These are phyloP conservation scores for Eriocheir sinensis DNA, from an alignment of 1,140 invertebrate genomes.

Conservation along the genomic window DNA sequence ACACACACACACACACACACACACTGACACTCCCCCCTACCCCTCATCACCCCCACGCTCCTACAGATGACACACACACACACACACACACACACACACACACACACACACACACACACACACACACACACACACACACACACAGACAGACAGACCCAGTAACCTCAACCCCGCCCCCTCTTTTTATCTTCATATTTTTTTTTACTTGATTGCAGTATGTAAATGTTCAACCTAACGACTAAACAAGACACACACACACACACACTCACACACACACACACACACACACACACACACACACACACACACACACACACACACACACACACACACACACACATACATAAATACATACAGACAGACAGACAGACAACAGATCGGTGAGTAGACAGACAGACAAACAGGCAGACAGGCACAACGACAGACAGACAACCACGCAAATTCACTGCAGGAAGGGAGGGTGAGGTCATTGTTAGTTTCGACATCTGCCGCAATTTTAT, in stretches of 20 bases:
- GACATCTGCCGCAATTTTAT: neutral
- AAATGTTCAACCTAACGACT: too few species aligned
- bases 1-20: slow-evolving; percentile 28
- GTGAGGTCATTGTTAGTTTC: neutral
- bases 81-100: too few species aligned
- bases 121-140: slow-evolving; percentile 17
- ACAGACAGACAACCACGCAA: neutral
- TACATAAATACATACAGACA: neutral
- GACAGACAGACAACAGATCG: too few species aligned
- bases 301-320: neutral
- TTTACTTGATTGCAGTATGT: too few species aligned
- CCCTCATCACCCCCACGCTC: too few species aligned
- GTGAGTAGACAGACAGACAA: neutral
- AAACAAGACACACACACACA: neutral
- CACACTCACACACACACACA: neutral
- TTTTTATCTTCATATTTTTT: neutral
- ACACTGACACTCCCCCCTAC: too few species aligned
- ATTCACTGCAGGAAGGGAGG: too few species aligned
- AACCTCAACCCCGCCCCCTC: neutral
- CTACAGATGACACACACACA: too few species aligned
- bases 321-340: neutral
- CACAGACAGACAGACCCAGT: neutral
- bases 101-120: slow-evolving; percentile 7
- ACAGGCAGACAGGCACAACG: neutral
- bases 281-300: neutral